phyloP scores from a whole-genome alignment of 2,888 invertebrate species.

The Agrypnus murinus region DNA sequence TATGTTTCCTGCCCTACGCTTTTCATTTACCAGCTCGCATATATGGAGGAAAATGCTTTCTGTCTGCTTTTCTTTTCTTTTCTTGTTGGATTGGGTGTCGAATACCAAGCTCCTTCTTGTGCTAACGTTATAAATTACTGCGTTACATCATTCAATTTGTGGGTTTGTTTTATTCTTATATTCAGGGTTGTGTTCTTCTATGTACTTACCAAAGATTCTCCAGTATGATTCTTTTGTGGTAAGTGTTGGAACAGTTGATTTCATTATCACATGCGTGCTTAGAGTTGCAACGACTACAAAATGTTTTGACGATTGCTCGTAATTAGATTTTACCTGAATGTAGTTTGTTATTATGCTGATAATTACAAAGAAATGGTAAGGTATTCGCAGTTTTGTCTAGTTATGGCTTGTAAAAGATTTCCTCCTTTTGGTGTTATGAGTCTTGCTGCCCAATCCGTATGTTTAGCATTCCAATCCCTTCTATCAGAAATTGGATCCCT shows the following conservation, averaged over 20 bases:
- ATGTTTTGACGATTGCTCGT: background rate
- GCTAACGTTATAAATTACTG: background rate
- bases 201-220: background rate
- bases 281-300: background rate
- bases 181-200: background rate
- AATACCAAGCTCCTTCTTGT: slow-evolving; percentile 12
- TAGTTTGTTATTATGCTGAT: background rate
- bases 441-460: background rate
- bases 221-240: background rate
- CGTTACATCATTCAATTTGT: background rate
- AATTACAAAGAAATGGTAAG: background rate
- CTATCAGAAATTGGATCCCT: slow-evolving; percentile 11
- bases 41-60: background rate
- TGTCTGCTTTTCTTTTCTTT: background rate
- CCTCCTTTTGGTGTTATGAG: background rate
- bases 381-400: background rate
- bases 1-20: slow-evolving; percentile 9
- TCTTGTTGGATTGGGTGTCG: background rate
- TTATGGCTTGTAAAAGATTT: background rate
- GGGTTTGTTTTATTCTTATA: background rate
- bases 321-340: background rate
- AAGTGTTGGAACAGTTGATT: background rate
- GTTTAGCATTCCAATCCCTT: background rate
- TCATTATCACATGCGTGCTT: background rate
- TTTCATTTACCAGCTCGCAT: slow-evolving; percentile 1